Conservation (phyloP, 2,113 vertebrate species). For the Myotis davidii region DNA sequence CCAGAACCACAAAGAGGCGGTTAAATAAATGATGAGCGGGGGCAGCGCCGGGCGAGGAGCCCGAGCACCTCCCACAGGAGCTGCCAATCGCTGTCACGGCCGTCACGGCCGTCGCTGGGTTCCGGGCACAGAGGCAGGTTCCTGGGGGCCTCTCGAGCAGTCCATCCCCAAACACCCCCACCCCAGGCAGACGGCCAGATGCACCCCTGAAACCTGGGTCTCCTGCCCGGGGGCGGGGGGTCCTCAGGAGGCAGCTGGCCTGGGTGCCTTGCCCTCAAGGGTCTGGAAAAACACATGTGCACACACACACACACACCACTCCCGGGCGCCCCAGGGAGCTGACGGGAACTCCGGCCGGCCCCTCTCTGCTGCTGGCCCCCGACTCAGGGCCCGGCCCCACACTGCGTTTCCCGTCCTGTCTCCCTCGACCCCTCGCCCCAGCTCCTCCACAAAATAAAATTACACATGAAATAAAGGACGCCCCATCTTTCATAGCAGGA, state of each 20-base stretch:
- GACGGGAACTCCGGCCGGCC: neutral
- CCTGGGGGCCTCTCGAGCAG: neutral
- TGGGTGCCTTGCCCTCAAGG: neutral
- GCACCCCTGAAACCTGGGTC: fast-evolving
- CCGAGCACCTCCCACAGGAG: neutral
- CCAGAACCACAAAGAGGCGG: neutral
- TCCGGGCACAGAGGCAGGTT: neutral
- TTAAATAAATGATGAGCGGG: neutral
- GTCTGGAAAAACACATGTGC: neutral
- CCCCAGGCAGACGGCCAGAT: neutral
- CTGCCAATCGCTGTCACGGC: neutral
- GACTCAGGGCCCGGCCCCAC: neutral
- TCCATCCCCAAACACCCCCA: neutral
- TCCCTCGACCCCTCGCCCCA: neutral
- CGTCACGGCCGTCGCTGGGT: fast-evolving
- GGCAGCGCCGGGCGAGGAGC: neutral
- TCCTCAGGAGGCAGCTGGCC: neutral
- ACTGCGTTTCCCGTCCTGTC: neutral
- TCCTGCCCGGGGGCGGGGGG: fast-evolving
- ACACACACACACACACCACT: fast-evolving
- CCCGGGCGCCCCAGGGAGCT: neutral
- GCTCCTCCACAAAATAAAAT: neutral
- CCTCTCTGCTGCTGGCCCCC: fast-evolving
- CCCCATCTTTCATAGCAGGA: neutral
- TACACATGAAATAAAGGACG: neutral